Base-by-base conservation (phyloP, 2,113 vertebrate genomes). In the Otus sunia region DNA sequence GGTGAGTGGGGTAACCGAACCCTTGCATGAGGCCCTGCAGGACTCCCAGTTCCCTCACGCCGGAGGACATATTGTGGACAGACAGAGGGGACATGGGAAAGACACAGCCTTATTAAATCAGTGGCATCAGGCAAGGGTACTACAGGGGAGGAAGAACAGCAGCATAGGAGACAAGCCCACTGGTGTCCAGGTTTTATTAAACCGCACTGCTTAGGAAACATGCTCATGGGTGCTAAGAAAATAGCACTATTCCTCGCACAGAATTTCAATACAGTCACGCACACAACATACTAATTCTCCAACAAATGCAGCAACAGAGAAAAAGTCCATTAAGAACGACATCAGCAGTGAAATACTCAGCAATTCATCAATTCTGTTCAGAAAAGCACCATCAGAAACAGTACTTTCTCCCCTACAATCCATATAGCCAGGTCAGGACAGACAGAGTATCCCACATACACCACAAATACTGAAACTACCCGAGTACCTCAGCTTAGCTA, bases 51-150 rank as follows among this genome's bases (percentile, higher is more conserved):
- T 21, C 41, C 37, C n/a, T 37, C 4, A 1, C 12, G 30, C 23
- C 73, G 30, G 6, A 26, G 43, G 27, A 64, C 0, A 0, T 5
- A 9, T 0, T n/a, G 52, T 15, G 45, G 36, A 16, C 12, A 53
- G 58, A 49, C 34, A 49, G 17, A 34, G 18, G 34, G 49, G 49
- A 73, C 34, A 11, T 0, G 12, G 47, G 36, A 17, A 37, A 52
- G 26, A n/a, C 12, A 6, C 0, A 10, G 72, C 34, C 18, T 66
- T n/a, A 23, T 2, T 11, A n/a, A 23, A 80, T 11, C 37, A 69
- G 49, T 7, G 15, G 22, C 19, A 41, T 66, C 45, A 45, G 41
- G 47, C 68, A 87, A 39, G 27, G 17, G 20, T 20, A 17, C 23
- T 15, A 15, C 32, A 66, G 82, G 6, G 4, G 16, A 63, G 36